Evolutionary conservation across 2,888 invertebrate species (phyloP), one percentile per base, ranked within the genome.

Genomic region (Odontocolon sp.): DNA sequence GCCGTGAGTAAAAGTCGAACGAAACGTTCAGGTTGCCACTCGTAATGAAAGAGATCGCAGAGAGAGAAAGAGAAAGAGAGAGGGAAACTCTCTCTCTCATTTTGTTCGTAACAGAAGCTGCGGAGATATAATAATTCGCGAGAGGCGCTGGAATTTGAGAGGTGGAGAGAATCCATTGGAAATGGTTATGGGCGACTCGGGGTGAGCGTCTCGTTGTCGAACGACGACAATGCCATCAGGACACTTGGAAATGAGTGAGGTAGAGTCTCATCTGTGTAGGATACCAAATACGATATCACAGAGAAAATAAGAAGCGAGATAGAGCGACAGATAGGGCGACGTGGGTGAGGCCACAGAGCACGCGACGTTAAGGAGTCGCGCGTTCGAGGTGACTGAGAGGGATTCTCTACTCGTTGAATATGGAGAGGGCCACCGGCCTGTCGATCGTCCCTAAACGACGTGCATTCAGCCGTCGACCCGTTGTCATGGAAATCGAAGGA

Each of bases 391-490:
- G 84, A 85, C 83, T 82, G 82, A 77, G 71, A 79, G 83, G 78
- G 82, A 82, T 63, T 85, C 82, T 79, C 71, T 78, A 47, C 64
- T 82, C 84, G 84, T 86, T 85, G 85, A 85, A 85, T 85, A 85
- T 86, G 85, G 81, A 85, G 85, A 68, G 77, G 75, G 81, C 82
- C 81, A 81, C 79, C 79, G 84, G 85, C 80, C 83, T 85, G 85
- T 86, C 85, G 85, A 86, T 86, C 86, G 86, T 78, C 77, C 86
- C 82, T 85, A 84, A 84, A 86, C 84, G 86, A 85, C 86, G 75
- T 69, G 80, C 83, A 81, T 81, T 81, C 77, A 81, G 66, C 69
- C 75, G 61, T 77, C 66, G 63, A 76, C 67, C 80, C 81, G 82
- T 84, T 84, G 84, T 84, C 84, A 84, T 85, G 81, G 81, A 82